A percentile compares a stretch with the other conserved stretches of the same genome.
Conservation (phyloP, 2,113 vertebrate species). For the Ictalurus punctatus region DNA sequence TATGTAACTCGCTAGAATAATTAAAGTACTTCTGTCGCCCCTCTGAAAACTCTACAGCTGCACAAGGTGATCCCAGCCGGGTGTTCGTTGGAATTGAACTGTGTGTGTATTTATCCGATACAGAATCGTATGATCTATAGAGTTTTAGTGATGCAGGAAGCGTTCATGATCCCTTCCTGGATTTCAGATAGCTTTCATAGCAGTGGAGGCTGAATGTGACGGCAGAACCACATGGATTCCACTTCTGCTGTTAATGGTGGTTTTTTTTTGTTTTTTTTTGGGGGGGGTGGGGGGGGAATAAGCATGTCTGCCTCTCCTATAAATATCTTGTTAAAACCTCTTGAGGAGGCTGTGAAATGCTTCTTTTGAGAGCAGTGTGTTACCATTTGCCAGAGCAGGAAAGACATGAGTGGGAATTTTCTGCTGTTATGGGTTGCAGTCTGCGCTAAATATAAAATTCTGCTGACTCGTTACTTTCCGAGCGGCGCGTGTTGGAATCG, state of each 20-base stretch:
- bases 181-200: constrained; percentile 40
- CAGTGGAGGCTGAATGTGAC: constrained; percentile 8
- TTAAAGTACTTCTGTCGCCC: not conserved
- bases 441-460: constrained; percentile 35
- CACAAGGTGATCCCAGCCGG: not conserved
- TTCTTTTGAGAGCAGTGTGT: constrained; percentile 7
- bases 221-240: constrained; percentile 3
- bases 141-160: not conserved
- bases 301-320: constrained; percentile 20
- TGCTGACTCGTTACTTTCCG: constrained; percentile 25
- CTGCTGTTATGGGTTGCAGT: constrained; percentile 7
- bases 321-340: constrained; percentile 35
- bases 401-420: constrained; percentile 27
- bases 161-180: not conserved
- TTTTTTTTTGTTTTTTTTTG: not conserved
- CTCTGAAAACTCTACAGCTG: not conserved
- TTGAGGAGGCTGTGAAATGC: not conserved
- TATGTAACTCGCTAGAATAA: not conserved
- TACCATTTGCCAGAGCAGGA: constrained; percentile 14
- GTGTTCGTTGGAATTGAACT: not conserved
- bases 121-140: not conserved
- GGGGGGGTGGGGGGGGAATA: not conserved
- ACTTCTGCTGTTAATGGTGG: constrained; percentile 15
- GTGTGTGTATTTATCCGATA: not conserved
- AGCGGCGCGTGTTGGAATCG: constrained; percentile 13